Evolutionary conservation across 1,140 invertebrate genomes (phyloP).

Genomic region (Gryllus bimaculatus): DNA sequence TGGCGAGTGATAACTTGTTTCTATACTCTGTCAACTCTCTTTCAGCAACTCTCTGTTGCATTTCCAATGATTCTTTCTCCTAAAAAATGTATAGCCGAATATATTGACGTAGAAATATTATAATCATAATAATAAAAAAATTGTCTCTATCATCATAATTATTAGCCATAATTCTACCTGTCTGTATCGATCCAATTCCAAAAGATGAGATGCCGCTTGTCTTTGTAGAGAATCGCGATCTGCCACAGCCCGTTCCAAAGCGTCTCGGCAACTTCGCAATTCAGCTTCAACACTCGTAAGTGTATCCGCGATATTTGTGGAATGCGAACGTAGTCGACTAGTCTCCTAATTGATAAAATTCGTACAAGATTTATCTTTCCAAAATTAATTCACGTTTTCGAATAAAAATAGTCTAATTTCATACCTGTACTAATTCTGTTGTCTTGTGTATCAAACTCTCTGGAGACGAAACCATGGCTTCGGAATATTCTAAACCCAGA

Average conservation of each 20-base stretch:
- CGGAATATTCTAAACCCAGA: slow-evolving; percentile 36
- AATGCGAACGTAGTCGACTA: slow-evolving; percentile 38
- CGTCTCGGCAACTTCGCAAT: slow-evolving; percentile 50
- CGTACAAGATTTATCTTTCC: background rate
- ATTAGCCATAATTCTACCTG: slow-evolving; percentile 30
- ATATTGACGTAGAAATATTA: background rate
- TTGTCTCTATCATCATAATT: background rate
- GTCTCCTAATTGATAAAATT: slow-evolving; percentile 35
- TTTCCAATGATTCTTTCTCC: slow-evolving; percentile 56
- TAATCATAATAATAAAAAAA: background rate
- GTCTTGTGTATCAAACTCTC: slow-evolving; percentile 60
- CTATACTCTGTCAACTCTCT: slow-evolving; percentile 53
- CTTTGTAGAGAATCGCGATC: slow-evolving; percentile 61
- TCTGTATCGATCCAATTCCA: slow-evolving; percentile 55
- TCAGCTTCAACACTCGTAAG: slow-evolving; percentile 54
- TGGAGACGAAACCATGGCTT: slow-evolving; percentile 33
- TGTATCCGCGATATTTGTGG: slow-evolving; percentile 47
- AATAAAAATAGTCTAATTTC: background rate
- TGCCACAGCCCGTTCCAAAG: slow-evolving; percentile 47
- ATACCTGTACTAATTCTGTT: slow-evolving; percentile 59
- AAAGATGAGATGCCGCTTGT: slow-evolving; percentile 49
- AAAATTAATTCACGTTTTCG: background rate
- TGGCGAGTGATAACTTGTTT: slow-evolving; percentile 51
- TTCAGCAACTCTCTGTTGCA: slow-evolving; percentile 52
- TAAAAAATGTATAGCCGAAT: slow-evolving; percentile 28